Evolutionary conservation across 2,113 vertebrate species (phyloP), one percentile per base, ranked within the genome.

Genomic region (Dasyurus viverrinus): DNA sequence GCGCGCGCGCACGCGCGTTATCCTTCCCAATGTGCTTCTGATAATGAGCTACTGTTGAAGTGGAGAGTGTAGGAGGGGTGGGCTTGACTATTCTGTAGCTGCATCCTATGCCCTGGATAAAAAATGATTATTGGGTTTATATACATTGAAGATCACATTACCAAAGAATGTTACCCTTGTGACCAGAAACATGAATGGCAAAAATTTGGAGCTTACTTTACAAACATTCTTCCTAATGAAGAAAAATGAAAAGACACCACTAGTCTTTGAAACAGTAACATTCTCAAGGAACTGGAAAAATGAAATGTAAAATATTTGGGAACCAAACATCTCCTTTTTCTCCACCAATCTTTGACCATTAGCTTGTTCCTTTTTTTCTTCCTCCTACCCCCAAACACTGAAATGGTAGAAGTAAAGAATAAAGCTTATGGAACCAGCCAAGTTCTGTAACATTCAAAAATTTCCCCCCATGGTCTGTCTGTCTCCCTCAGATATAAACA

Each of bases 181-280:
- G 93, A 97, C 98, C 95, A 92, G 96, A 97, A 98, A 98, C 97
- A 96, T 97, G 97, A 97, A 97, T 97, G 97, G 97, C 96, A 96
- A 97, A 97, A 98, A 97, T 97, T 97, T 95, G 96, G 96, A 95
- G 96, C 97, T 94, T 97, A 96, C 96, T 97, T 97, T 98, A 97
- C 97, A 98, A 98, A 98, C 97, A 97, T 57, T 97, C 96, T 98
- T 98, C 97, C 97, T 98, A 98, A 98, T 98, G 97, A 98, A 98
- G 97, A 98, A 98, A 98, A 98, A 98, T 97, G 95, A 93, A 96
- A 97, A 98, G 95, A 93, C 90, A 26, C 95, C 54, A 12, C 93
- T 96, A 94, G 95, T 97, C 97, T 3, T 0, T 0, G 92, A 96
- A 93, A 95, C 24, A 84, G 92, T 95, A 60, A 98, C 98, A 50